A percentile compares a stretch with the other conserved stretches of the same genome.
Evolutionary conservation across 2,888 invertebrate genomes (phyloP).

Genomic region (Ormyrus nitidulus): DNA sequence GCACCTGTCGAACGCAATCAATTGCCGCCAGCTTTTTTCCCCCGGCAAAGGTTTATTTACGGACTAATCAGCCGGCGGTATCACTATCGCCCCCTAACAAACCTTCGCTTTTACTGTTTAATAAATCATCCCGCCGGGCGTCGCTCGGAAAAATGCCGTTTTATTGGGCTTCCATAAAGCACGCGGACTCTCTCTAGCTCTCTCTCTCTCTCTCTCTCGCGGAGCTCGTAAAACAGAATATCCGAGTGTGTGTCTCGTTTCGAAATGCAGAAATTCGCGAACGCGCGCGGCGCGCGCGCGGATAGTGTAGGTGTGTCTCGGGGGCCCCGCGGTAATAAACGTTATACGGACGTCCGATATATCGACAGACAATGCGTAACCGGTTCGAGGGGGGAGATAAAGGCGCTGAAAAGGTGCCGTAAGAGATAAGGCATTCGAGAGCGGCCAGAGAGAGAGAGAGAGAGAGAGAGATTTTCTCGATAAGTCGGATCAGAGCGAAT

Average conservation of each 20-base stretch:
- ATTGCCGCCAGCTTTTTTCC: too few species aligned
- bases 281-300: background rate
- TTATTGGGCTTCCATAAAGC: slow-evolving; percentile 5
- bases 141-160: slow-evolving; percentile 1
- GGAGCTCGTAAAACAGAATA: background rate
- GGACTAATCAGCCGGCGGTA: too few species aligned
- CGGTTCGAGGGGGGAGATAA: slow-evolving; percentile 45
- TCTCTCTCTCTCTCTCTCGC: too few species aligned
- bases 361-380: slow-evolving; percentile 54
- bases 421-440: slow-evolving; percentile 45
- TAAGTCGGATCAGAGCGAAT: slow-evolving; percentile 46
- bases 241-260: slow-evolving; percentile 5
- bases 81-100: too few species aligned
- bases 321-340: slow-evolving; percentile 36
- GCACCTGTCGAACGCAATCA: too few species aligned
- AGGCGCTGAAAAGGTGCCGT: slow-evolving; percentile 47
- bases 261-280: slow-evolving; percentile 40
- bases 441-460: slow-evolving; percentile 3
- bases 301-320: slow-evolving; percentile 25
- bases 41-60: slow-evolving; percentile 9
- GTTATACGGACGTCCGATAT: slow-evolving; percentile 54
- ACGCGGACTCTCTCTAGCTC: background rate
- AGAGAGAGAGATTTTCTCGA: slow-evolving; percentile 36
- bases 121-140: slow-evolving; percentile 17
- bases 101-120: slow-evolving; percentile 5